These are phyloP conservation scores for Aphis gossypii DNA, from an alignment of 1,140 invertebrate genomes.

Conservation along the genomic window DNA sequence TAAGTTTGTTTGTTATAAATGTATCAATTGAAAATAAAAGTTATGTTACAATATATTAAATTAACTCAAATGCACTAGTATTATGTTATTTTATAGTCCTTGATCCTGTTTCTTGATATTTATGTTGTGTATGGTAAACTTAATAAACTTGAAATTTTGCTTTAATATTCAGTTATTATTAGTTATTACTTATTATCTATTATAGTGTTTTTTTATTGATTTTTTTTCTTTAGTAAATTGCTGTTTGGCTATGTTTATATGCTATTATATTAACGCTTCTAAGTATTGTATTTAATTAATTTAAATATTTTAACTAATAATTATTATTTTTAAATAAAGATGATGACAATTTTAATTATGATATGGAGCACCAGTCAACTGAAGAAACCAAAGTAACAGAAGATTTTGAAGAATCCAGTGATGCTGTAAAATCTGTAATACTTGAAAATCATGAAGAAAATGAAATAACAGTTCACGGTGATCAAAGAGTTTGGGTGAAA, in stretches of 20 bases:
- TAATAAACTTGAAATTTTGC: not conserved
- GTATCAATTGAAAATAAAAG: not conserved
- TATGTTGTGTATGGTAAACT: not conserved
- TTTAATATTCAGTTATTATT: not conserved
- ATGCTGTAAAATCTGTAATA: not conserved
- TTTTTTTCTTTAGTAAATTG: not conserved
- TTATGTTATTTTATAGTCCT: not conserved
- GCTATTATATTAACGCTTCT: not conserved
- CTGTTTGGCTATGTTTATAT: not conserved
- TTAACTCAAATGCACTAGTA: not conserved
- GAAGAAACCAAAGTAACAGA: not conserved
- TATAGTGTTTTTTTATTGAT: not conserved
- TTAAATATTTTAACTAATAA: not conserved
- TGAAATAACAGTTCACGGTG: not conserved
- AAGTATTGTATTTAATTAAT: not conserved
- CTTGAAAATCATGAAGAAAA: conserved; percentile 15
- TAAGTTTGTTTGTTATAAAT: not conserved
- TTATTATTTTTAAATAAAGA: conserved; percentile 39
- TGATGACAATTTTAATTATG: conserved; percentile 17
- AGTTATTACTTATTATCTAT: not conserved
- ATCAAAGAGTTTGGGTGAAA: conserved; percentile 42
- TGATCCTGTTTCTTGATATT: not conserved
- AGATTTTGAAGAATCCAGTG: not conserved
- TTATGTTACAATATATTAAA: not conserved
- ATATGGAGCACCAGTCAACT: not conserved